Base-by-base conservation (phyloP, 2,888 invertebrate genomes). In the Harpalus rubripes region DNA sequence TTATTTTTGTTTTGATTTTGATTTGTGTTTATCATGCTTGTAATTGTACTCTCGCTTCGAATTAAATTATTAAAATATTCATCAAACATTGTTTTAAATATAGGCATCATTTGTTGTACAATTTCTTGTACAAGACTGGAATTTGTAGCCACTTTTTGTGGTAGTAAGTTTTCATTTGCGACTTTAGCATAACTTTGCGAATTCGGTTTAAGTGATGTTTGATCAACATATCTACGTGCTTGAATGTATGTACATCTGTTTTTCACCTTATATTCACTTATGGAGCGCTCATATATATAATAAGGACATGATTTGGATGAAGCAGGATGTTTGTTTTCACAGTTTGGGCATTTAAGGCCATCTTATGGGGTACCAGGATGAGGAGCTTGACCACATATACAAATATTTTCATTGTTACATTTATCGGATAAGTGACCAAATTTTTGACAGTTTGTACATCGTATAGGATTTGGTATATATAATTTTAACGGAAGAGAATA, bases 81-180 rank as follows among this genome's bases (percentile, higher is more conserved):
- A 7, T 59, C 59, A 59, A 59, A 59, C 59, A 59, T 59, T 15
- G 15, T 59, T 59, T 59, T 59, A 59, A 59, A 59, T 59, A 59
- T 16, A 1, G 59, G 59, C 6, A 59, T 7, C 7, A 59, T 15
- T 15, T 59, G 59, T 59, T 59, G 59, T 15, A 59, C 16, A 16
- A 58, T 58, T n/a, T 16, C 16, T 58, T 58, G 58, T 10, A 44
- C 44, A 52, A 52, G 8, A 52, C 44, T 52, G 12, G 12, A 12
- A 52, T 52, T 52, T 52, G 2, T 52, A n/a, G 56, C 12, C 6
- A 56, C 12, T 56, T 56, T 10, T 56, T 56, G 10, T 56, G 10
- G 10, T 59, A 16, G 2, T 59, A 7, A 15, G 59, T 16, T 59
- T 59, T 59, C 16, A 16, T 15, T 59, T 16, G 59, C 7, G 7